Conservation (phyloP, 2,888 invertebrate genomes). For the Dendrolimus houi region DNA sequence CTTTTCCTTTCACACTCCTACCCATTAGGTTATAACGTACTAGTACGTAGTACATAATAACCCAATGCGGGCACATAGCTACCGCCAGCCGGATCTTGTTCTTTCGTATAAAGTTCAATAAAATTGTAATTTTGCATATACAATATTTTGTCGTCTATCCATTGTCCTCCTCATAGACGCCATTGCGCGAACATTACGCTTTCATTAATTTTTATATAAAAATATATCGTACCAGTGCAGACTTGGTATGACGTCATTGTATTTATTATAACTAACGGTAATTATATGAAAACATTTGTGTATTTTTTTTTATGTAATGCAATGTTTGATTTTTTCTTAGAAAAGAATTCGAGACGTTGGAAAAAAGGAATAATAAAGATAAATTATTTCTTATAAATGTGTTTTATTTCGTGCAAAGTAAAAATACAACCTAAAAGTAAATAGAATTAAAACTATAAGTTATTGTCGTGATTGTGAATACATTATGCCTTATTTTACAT, state of each 20-base stretch:
- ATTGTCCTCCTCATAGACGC: constrained; percentile 16
- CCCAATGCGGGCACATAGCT: no score
- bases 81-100: no score
- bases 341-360: constrained; percentile 69
- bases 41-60: no score
- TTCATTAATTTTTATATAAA: constrained; percentile 24
- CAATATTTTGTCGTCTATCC: not conserved
- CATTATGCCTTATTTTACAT: constrained; percentile 15
- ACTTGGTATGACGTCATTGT: constrained; percentile 47
- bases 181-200: constrained; percentile 32
- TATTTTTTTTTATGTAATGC: constrained; percentile 73
- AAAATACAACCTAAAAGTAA: not conserved
- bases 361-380: constrained; percentile 70
- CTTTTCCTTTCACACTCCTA: no score
- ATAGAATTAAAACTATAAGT: constrained; percentile 10
- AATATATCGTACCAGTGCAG: constrained; percentile 34
- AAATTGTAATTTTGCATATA: not conserved
- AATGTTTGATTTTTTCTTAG: constrained; percentile 72
- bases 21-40: no score
- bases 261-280: constrained; percentile 49
- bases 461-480: constrained; percentile 23
- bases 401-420: constrained; percentile 48
- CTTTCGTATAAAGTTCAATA: no score
- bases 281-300: constrained; percentile 65
- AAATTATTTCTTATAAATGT: constrained; percentile 70